phyloP scores from a whole-genome alignment of 2,113 vertebrate genomes.

The Orthochromis indermauri region DNA sequence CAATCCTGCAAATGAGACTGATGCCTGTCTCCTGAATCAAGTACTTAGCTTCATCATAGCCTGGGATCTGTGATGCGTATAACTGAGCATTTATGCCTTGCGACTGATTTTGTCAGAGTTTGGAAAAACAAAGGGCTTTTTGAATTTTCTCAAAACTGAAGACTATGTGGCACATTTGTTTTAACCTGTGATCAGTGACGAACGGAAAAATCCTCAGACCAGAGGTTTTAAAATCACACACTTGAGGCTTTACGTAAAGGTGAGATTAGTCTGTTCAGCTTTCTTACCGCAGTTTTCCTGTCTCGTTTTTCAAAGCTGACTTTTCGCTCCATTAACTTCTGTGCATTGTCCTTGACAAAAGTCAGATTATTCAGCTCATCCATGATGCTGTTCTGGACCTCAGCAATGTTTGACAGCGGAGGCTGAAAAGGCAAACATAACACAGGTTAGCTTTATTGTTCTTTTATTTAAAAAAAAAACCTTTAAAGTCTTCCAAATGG shows the following conservation, averaged over 20 bases:
- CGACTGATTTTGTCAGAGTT: neutral
- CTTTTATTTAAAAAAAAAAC: neutral
- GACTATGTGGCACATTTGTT: neutral
- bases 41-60: neutral
- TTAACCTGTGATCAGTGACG: neutral
- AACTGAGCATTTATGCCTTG: neutral
- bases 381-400: constrained; percentile 85
- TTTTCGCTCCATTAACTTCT: constrained; percentile 86
- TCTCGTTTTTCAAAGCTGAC: constrained; percentile 87
- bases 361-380: constrained; percentile 83
- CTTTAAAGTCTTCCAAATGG: neutral
- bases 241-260: neutral
- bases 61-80: neutral
- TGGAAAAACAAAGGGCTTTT: neutral
- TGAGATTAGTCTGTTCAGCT: neutral
- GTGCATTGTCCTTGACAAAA: constrained; percentile 88
- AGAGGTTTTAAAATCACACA: neutral
- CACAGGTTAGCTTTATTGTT: neutral
- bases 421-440: constrained; percentile 58
- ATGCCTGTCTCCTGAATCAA: neutral
- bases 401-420: constrained; percentile 77
- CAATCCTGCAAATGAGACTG: neutral
- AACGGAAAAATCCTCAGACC: neutral
- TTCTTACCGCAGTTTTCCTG: constrained; percentile 80
- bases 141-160: neutral